Base-by-base conservation (phyloP, 1,140 invertebrate genomes). In the Sarcophaga bullata region DNA sequence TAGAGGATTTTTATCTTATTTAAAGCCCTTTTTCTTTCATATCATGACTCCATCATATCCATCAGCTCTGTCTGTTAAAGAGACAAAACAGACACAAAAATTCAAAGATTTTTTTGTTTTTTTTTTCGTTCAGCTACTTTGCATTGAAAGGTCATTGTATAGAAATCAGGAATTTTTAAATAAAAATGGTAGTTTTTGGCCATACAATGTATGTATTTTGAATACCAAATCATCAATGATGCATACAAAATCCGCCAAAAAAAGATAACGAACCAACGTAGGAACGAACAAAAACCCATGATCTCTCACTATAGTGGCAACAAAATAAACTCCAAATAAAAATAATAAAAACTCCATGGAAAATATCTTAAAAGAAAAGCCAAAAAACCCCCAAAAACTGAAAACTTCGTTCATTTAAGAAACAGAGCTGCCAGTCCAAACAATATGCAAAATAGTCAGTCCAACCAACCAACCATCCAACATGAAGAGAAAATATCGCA, bases 141-240 rank as follows among this genome's bases (percentile, higher is more conserved):
- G 78, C 80, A 80, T 80, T 80, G 80, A 80, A 80, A 80, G 58
- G 80, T 78, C 75, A 78, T 78, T 78, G 75, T 78, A 19, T 78
- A 50, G 25, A 72, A 49, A 50, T 78, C 49, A 50, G 50, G 17
- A 3, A 15, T 76, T 76, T 15, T 1, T 37, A 37, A 37, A 4
- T 37, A 37, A 37, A 37, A 37, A 37, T 37, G 1, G 25, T 37
- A 2, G 47, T 49, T 76, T 47, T 48, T 48, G 46, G 46, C 37
- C 25, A 37, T 78, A 78, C 75, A 50, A 78, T 19, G 73, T 76
- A 50, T 50, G 75, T 78, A 78, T 78, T 78, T 78, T 78, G 75
- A 78, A 78, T 78, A 78, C 75, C 75, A 78, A 78, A 78, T 78
- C 75, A 78, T 78, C 75, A 78, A 52, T 78, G 49, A 78, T 78